Evolutionary conservation across 2,113 vertebrate species (phyloP).

Genomic region (Clupea harengus): DNA sequence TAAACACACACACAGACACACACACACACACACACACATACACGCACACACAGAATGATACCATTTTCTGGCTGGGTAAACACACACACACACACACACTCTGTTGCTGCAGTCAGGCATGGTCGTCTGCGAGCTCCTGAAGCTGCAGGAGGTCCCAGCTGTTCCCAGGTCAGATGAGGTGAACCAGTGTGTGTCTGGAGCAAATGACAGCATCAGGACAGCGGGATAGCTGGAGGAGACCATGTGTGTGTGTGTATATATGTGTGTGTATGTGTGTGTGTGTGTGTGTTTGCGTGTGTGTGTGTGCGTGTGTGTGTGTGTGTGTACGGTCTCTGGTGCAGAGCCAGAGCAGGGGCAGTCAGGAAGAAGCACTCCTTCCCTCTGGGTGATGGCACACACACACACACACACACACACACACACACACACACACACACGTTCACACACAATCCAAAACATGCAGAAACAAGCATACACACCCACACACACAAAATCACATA

Average conservation of each 20-base stretch:
- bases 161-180: background rate
- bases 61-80: background rate
- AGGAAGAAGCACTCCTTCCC: background rate
- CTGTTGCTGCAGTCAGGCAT: no score
- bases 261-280: slow-evolving; percentile 2
- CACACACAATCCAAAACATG: background rate
- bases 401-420: no score
- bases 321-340: background rate
- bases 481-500: background rate
- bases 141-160: background rate
- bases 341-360: background rate
- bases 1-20: no score
- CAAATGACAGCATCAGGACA: no score
- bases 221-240: background rate
- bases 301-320: slow-evolving; percentile 4
- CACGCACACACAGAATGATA: no score
- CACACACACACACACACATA: no score
- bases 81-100: slow-evolving; percentile 1
- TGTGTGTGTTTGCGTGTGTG: background rate
- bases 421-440: background rate
- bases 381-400: background rate
- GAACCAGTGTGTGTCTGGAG: background rate
- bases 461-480: no score
- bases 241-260: background rate
- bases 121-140: no score